Base-by-base conservation (phyloP, 2,888 invertebrate genomes). In the Nomada fucata region DNA sequence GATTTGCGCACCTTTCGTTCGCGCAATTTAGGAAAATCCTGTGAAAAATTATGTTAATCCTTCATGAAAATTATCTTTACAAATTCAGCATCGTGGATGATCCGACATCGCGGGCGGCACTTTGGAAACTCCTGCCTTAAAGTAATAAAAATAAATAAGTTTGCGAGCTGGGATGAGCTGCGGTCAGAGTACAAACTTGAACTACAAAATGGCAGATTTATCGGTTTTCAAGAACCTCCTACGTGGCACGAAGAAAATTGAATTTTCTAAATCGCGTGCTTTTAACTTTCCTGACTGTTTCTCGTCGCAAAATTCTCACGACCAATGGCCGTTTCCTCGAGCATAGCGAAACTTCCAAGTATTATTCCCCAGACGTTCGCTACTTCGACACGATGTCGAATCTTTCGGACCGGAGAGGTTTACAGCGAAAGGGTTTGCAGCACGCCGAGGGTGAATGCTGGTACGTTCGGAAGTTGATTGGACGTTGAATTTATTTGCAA, bases 401-500 rank as follows among this genome's bases (percentile, higher is more conserved):
- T 36, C 18, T 68, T 23, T 50, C 23, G 11, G 42, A 23, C 53
- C 53, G 2, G 18, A 2, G 10, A 13, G 18, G 55, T 68, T 47
- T 18, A 9, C 2, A 26, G 42, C 26, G 1, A 47, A 29, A 60
- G 20, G n/a, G n/a, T 55, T 63, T 2, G n/a, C 52, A 3, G 18
- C 5, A 2, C 23, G 23, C 3, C 4, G 13, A 0, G 1, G 15
- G 1, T 10, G 50, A 18, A n/a, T 4, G 57, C 15, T 29, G 42
- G 18, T 20, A 18, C 11, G 53, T 72, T 68, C 55, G 52, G 59
- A 64, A 44, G 69, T 59, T 60, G 69, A 53, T 76, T 36, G 65
- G 57, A 53, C 36, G 70, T 57, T 79, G 13, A 71, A 79, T 79
- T 78, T 78, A 78, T 70, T 55, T 71, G 79, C 60, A 65, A 77